Evolutionary conservation across 2,113 vertebrate species (phyloP).

Genomic region (Arizona elegans): DNA sequence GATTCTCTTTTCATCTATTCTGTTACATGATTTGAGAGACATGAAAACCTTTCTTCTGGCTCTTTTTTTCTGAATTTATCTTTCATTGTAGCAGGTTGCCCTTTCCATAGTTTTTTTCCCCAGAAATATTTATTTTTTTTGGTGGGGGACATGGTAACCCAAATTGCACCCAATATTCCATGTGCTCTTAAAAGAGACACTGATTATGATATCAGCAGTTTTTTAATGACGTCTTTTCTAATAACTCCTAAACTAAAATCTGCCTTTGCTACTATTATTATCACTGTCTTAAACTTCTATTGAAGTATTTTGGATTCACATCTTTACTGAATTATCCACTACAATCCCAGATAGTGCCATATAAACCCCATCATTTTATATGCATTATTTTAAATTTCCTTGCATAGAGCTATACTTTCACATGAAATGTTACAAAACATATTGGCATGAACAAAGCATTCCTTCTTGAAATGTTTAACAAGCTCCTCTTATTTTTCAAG

Average conservation of each 20-base stretch:
- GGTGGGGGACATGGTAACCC: not conserved
- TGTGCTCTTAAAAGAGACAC: not conserved
- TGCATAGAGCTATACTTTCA: not conserved
- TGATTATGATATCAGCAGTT: not conserved
- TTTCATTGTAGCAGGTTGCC: not conserved
- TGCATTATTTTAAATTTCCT: not conserved
- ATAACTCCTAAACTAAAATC: not conserved
- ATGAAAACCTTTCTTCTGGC: not conserved
- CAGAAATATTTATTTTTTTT: not conserved
- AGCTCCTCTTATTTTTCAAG: not conserved
- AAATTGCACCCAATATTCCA: not conserved
- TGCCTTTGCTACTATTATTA: not conserved
- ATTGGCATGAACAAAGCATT: not conserved
- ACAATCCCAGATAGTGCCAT: not conserved
- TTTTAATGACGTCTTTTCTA: not conserved
- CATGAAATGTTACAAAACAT: not conserved
- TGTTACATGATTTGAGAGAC: not conserved
- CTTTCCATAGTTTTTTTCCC: not conserved
- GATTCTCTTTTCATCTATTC: not conserved
- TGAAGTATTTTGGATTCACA: not conserved
- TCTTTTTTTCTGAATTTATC: not conserved
- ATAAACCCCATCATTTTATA: too few species aligned
- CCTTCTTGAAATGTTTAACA: not conserved
- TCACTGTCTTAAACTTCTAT: not conserved
- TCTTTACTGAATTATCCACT: not conserved